A percentile compares a stretch with the other conserved stretches of the same genome.
phyloP scores from a whole-genome alignment of 2,113 vertebrate genomes.

The Hyaena hyaena region DNA sequence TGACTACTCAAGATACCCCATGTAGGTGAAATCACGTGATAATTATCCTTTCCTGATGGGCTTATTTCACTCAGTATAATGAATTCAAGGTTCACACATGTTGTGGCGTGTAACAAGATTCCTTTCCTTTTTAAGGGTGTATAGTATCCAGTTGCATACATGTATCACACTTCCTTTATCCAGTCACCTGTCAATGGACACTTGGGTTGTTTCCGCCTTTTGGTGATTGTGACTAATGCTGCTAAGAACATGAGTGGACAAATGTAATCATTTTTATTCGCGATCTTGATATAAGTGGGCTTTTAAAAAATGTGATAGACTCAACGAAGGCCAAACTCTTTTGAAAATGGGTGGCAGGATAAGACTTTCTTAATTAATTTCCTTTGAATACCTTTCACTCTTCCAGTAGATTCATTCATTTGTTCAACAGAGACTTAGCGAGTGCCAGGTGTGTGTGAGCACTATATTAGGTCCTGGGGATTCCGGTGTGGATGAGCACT shows the following conservation, averaged over 20 bases:
- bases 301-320: background rate
- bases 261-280: background rate
- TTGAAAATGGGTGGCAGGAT: background rate
- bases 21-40: rapidly evolving
- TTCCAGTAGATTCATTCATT: background rate
- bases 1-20: background rate
- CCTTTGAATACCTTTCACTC: background rate
- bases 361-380: background rate
- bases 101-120: background rate
- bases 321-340: background rate
- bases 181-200: background rate
- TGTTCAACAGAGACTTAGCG: background rate
- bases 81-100: background rate
- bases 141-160: no score
- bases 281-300: background rate
- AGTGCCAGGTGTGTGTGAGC: background rate
- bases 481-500: rapidly evolving
- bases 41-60: background rate
- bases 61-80: background rate
- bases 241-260: background rate
- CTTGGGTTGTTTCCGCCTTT: background rate
- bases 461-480: background rate
- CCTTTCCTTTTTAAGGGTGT: background rate
- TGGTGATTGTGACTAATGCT: background rate
- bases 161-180: rapidly evolving